These are phyloP conservation scores for Trinorchestia longiramus DNA, from an alignment of 1,140 invertebrate species.

Conservation along the genomic window DNA sequence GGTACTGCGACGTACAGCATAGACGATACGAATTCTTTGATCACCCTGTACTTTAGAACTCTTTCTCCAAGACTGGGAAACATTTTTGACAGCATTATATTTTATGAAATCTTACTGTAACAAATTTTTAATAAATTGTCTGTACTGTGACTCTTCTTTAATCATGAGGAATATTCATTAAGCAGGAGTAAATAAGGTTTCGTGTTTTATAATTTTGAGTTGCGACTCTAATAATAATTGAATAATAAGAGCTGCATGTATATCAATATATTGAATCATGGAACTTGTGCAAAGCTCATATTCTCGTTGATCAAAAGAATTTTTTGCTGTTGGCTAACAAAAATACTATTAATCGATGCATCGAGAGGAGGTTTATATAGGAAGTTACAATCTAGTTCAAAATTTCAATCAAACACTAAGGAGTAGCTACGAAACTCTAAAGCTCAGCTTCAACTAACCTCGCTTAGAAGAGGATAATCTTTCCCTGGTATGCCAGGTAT, in stretches of 20 bases:
- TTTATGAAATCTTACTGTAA: too few species aligned
- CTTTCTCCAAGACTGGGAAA: too few species aligned
- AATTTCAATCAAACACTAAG: background rate
- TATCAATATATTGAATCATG: background rate
- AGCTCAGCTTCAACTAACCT: slow-evolving; percentile 59
- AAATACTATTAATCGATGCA: background rate
- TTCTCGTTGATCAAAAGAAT: background rate
- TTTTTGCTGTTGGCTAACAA: background rate
- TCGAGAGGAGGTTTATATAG: background rate
- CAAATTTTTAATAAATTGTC: too few species aligned
- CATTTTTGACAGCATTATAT: too few species aligned
- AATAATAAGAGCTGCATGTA: background rate
- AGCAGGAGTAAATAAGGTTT: too few species aligned
- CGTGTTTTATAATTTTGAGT: too few species aligned
- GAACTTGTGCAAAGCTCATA: background rate
- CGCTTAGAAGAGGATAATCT: slow-evolving; percentile 73
- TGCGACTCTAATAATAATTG: background rate
- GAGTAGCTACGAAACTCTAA: background rate
- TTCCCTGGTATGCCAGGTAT: slow-evolving; percentile 73
- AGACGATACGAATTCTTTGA: too few species aligned
- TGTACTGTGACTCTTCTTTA: too few species aligned
- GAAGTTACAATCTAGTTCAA: background rate
- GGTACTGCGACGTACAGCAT: background rate
- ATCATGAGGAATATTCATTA: too few species aligned
- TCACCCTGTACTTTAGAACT: too few species aligned